Base-by-base conservation (phyloP, 2,797 vertebrate species). In the Rhinichthys osculus region DNA sequence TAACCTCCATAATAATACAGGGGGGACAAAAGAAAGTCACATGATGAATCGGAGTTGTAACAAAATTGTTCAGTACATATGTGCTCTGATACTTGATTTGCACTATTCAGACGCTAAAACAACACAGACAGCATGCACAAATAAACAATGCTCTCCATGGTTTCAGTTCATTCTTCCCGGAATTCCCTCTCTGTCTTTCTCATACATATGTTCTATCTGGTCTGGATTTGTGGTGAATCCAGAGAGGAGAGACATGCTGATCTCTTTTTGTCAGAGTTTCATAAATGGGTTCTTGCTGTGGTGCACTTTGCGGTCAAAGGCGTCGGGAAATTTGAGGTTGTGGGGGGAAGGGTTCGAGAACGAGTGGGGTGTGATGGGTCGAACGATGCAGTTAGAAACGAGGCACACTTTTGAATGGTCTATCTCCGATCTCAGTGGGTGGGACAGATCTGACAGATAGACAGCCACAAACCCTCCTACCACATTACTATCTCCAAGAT, bases 341-440 rank as follows among this genome's bases (percentile, higher is more conserved):
- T 23, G 16, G 64, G 78, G 54, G 74, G 50, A 59, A 38, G 67
- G 38, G 83, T 54, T 35, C n/a, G 40, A 47, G 21, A 40, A 47
- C 4, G 5, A 50, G 7, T 40, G 2, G 17, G 30, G 13, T 64
- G 30, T 2, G 6, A 40, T 14, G 71, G 76, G 19, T 85, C 64
- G 38, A 38, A 38, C 5, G 5, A 38, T 5, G 38, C 38, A 38
- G 11, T 47, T n/a, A 3, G 19, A 30, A 47, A 64, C 3, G 9
- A 62, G 5, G 21, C 42, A 21, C 30, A 44, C 11, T 4, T 73
- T 33, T 50, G 54, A 38, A 40, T 21, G 3, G 30, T 86, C 40
- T 23, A 54, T 77, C 62, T 78, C 42, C 71, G 4, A 44, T 84
- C 70, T 73, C 42, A 64, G 57, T 87, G 82, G 71, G 86, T 87